Percentiles rank a stretch among this genome's conserved stretches.
phyloP scores from a whole-genome alignment of 2,797 vertebrate genomes.

The Chloroceryle amazona region DNA sequence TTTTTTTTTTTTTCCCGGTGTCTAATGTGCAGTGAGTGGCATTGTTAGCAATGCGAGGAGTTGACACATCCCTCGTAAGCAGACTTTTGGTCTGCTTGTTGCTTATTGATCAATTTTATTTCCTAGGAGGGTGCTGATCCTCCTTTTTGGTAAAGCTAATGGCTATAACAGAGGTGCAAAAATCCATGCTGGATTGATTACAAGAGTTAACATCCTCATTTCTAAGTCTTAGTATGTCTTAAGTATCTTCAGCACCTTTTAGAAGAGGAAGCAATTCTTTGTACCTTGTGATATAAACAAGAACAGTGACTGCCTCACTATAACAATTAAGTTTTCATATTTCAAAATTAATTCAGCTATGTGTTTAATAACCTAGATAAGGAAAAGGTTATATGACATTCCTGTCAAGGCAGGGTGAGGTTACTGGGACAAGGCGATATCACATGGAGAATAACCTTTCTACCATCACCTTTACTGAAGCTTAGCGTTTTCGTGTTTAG shows the following conservation, averaged over 20 bases:
- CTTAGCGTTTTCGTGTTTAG: neutral
- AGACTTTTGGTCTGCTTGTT: neutral
- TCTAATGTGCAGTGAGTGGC: neutral
- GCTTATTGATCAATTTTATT: neutral
- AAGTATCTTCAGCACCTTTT: neutral
- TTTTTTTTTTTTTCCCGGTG: neutral
- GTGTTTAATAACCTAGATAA: neutral
- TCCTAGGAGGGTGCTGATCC: accelerated
- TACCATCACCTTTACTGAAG: neutral
- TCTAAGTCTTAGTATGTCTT: neutral
- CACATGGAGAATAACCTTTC: neutral
- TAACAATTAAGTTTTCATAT: neutral
- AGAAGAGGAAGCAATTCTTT: neutral
- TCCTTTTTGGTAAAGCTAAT: neutral
- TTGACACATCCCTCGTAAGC: neutral
- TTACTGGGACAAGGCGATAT: neutral
- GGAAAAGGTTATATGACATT: neutral
- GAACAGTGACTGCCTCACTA: neutral
- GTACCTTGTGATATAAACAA: neutral
- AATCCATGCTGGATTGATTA: neutral
- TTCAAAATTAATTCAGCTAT: neutral
- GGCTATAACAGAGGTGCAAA: neutral
- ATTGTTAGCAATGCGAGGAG: neutral
- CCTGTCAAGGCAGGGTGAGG: neutral
- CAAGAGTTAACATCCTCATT: neutral